Base-by-base conservation (phyloP, 2,888 invertebrate genomes). In the Thera britannica region DNA sequence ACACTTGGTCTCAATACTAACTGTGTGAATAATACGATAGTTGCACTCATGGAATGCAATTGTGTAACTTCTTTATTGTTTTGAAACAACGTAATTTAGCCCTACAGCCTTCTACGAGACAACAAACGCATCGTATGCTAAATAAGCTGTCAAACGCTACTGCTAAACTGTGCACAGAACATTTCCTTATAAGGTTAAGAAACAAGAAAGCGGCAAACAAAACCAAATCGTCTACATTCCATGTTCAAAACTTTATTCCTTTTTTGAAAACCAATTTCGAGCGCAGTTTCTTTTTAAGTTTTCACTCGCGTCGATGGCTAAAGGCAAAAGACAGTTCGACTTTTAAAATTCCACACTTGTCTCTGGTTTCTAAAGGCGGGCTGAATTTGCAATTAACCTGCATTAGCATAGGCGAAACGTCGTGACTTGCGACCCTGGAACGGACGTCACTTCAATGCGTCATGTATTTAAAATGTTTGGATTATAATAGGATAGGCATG, bases 311-410 rank as follows among this genome's bases (percentile, higher is more conserved):
- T 64, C 65, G 59, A 65, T 67, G 68, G 67, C 71, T 35, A 71
- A 68, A 67, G 63, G 65, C 58, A 34, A 52, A 52, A 52, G 52
- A 3, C 34, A 23, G 52, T 69, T 71, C 72, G 51, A 52, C 6
- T 77, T 73, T 90, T 89, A 81, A 85, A 78, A 90, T 90, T 90
- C 90, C 80, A 74, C 70, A 73, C 83, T 70, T 77, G 84, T 83
- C 73, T 79, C 64, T 70, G 85, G 86, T 89, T 88, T 88, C 86
- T 88, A 87, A 83, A 83, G 83, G 80, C 79, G 84, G 84, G 84
- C 82, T 88, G 90, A 90, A 90, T 91, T 84, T 83, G 85, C 89
- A 90, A 90, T 90, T 89, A 90, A 88, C 87, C 86, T 76, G 85
- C 82, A 88, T 90, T 89, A 85, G 84, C 86, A 90, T 90, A 85